phyloP scores from a whole-genome alignment of 2,888 invertebrate species.

The Phymatocera aterrima region DNA sequence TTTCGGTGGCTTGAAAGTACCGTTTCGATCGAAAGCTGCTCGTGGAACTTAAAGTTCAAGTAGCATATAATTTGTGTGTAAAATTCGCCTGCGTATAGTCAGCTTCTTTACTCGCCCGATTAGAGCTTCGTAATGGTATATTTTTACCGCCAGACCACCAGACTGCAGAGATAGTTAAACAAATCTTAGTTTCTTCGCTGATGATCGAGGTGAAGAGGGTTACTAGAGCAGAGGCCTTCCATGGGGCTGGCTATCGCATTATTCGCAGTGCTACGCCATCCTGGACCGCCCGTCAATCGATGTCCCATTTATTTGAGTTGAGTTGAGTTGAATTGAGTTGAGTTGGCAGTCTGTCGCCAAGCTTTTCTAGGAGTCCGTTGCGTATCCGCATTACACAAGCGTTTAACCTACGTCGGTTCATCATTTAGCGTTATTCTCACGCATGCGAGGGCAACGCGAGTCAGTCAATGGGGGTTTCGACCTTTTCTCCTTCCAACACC shows the following conservation, averaged over 20 bases:
- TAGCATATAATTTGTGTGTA: too few relatives aligned
- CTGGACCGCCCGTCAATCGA: constrained; percentile 36
- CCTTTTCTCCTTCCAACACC: constrained; percentile 18
- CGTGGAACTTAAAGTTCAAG: too few relatives aligned
- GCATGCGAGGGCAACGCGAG: not conserved
- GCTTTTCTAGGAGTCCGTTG: constrained; percentile 18
- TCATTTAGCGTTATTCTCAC: not conserved
- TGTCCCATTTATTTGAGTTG: constrained; percentile 45
- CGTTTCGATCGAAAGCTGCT: too few relatives aligned
- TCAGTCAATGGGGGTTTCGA: not conserved
- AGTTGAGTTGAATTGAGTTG: constrained; percentile 43
- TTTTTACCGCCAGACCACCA: not conserved
- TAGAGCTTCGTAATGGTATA: not conserved
- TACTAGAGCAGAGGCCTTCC: constrained; percentile 31
- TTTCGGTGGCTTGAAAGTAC: too few relatives aligned
- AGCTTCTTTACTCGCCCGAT: too few relatives aligned
- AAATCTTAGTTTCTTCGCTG: not conserved
- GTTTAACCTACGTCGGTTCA: not conserved
- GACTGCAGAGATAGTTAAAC: constrained; percentile 11
- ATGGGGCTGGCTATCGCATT: constrained; percentile 7
- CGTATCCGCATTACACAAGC: constrained; percentile 18
- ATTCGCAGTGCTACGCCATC: constrained; percentile 21
- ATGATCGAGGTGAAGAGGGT: constrained; percentile 33
- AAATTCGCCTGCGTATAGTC: too few relatives aligned
- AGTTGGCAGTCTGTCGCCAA: constrained; percentile 36